Percentiles rank a stretch among this genome's conserved stretches.
Evolutionary conservation across 30 jellyfish, hydroid and myxozoan species (phyloP).

Genomic region (Rhopilema esculentum): DNA sequence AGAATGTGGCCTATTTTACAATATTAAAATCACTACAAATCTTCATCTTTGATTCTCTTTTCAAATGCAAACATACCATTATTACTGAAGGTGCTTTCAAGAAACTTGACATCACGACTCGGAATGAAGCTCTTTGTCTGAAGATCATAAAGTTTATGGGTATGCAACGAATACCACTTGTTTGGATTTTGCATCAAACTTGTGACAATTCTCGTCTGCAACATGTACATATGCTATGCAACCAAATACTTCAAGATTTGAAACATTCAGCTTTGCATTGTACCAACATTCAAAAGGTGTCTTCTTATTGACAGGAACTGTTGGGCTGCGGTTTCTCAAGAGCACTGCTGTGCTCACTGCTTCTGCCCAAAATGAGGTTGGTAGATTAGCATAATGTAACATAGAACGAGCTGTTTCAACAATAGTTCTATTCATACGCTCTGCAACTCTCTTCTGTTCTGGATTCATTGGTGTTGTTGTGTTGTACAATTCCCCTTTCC

Average conservation of each 20-base stretch:
- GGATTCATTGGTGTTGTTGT: conserved; percentile 41
- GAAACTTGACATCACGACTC: background rate
- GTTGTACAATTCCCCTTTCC: conserved; percentile 33
- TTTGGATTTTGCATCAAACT: conserved; percentile 23
- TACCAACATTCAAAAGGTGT: conserved; percentile 45
- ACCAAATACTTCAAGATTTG: conserved; percentile 21
- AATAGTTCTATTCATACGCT: conserved; percentile 45
- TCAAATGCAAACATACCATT: background rate
- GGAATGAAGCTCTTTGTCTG: conserved; percentile 1
- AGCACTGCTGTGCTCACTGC: conserved; percentile 31
- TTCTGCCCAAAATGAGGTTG: conserved; percentile 35
- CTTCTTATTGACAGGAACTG: conserved; percentile 1
- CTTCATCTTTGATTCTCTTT: background rate
- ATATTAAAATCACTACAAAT: too few species aligned
- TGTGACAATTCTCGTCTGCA: conserved; percentile 14
- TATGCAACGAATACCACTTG: conserved; percentile 25
- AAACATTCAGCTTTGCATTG: conserved; percentile 25
- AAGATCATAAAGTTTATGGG: conserved; percentile 34
- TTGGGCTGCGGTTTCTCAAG: conserved; percentile 34
- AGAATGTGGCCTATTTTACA: too few species aligned
- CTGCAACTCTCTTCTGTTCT: conserved; percentile 33
- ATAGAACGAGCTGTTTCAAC: conserved; percentile 21
- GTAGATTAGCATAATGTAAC: conserved; percentile 15
- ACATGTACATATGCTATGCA: conserved; percentile 24
- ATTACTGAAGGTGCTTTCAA: background rate